Base-by-base conservation (phyloP, 2,113 vertebrate genomes). In the Micronisus gabar region DNA sequence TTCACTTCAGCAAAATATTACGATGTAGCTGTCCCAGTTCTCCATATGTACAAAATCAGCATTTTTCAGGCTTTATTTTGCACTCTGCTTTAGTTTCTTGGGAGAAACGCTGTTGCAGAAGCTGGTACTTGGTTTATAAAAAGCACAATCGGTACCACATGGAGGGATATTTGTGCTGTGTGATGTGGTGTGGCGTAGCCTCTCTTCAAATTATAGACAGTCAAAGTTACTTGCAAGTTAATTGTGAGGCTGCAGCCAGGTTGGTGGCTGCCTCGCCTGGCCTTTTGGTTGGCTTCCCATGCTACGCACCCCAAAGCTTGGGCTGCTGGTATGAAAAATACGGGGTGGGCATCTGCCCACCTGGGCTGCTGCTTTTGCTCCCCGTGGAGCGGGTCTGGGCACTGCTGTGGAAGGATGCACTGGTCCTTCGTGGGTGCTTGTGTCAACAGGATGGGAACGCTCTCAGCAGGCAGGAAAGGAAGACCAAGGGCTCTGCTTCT, bases 151-250 rank as follows among this genome's bases (percentile, higher is more conserved):
- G 0, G 43, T 93, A 84, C 91, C 83, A 55, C 84, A 53, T 65
- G 47, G 82, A 71, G 93, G 92, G 96, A 90, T 90, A 95, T 86
- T 85, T 94, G 90, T 58, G 75, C 34, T 34, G 17, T 98, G 94
- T 97, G 96, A 95, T 98, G 97, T 97, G 97, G 94, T 52, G 40
- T 96, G 94, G 94, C 0, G 0, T 66, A 17, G 93, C 90, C 78
- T 86, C 30, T 95, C 76, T 82, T 97, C 82, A 96, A 97, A 98
- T 98, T 98, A 97, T 7, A 98, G 97, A 74, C 90, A 88, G 58
- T 21, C 38, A 9, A 22, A 68, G 84, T 72, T 97, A 96, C 97
- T 97, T 97, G 94, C 80, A 93, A 96, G 96, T 86, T 55, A 13
- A 48, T 86, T 50, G 50, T 68, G 36, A 66, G 59, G 34, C 65